A percentile compares a stretch with the other conserved stretches of the same genome.
These are phyloP conservation scores for Monochamus alternatus DNA, from an alignment of 2,888 invertebrate genomes.

Conservation along the genomic window DNA sequence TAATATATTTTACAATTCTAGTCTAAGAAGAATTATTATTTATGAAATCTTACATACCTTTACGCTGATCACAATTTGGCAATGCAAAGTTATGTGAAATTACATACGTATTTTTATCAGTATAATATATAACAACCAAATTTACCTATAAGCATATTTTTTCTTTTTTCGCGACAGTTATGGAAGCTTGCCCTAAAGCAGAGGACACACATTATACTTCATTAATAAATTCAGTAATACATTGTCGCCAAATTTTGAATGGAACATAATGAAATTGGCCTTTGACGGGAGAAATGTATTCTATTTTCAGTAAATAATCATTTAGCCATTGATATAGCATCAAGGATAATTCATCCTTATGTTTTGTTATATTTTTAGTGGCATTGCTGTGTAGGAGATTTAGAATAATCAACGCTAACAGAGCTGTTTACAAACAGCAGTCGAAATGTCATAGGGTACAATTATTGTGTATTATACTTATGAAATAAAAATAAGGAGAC, in stretches of 20 bases:
- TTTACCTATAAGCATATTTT: too few species aligned
- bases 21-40: too few species aligned
- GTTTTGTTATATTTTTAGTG: not conserved
- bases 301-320: not conserved
- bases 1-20: too few species aligned
- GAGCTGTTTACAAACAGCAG: not conserved
- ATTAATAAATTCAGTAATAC: not conserved
- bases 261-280: not conserved
- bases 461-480: not conserved
- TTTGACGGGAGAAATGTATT: not conserved
- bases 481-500: too few species aligned
- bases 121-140: too few species aligned
- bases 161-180: too few species aligned
- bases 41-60: too few species aligned
- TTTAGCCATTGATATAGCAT: not conserved
- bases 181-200: too few species aligned
- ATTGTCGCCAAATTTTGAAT: not conserved
- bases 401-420: not conserved
- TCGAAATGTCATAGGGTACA: not conserved
- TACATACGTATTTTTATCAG: too few species aligned
- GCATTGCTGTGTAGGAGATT: not conserved
- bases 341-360: not conserved
- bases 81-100: too few species aligned
- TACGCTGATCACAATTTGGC: too few species aligned
- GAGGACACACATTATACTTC: too few species aligned